Percentiles rank a stretch among this genome's conserved stretches.
phyloP scores from a whole-genome alignment of 1,140 invertebrate genomes.

The Philopotamus ludificatus region DNA sequence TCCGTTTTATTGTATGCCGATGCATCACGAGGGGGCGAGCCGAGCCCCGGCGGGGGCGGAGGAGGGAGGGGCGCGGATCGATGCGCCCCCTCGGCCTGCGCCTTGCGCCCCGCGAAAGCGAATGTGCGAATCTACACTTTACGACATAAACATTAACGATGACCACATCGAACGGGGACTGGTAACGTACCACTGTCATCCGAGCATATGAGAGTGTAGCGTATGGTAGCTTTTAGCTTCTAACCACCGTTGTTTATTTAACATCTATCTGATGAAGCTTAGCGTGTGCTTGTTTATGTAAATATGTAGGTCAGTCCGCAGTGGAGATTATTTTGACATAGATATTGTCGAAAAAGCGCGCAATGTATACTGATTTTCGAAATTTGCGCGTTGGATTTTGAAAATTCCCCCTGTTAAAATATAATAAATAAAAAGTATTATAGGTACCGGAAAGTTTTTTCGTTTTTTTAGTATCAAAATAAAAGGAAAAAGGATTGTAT shows the following conservation, averaged over 20 bases:
- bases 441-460: too few species aligned
- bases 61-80: not conserved
- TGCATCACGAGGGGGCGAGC: not conserved
- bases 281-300: too few species aligned
- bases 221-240: not conserved
- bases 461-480: too few species aligned
- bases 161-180: not conserved
- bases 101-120: constrained; percentile 2
- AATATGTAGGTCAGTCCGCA: too few species aligned
- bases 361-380: too few species aligned
- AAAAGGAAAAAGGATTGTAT: too few species aligned
- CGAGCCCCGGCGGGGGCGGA: not conserved
- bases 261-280: not conserved
- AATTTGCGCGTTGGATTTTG: too few species aligned
- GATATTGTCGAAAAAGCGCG: too few species aligned
- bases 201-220: not conserved
- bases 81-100: constrained; percentile 36
- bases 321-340: too few species aligned
- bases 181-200: not conserved
- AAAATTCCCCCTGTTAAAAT: too few species aligned
- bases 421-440: too few species aligned
- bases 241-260: not conserved
- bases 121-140: constrained; percentile 15
- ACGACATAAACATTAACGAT: constrained; percentile 19
- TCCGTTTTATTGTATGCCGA: not conserved